Evolutionary conservation across 2,888 invertebrate genomes (phyloP), one percentile per base, ranked within the genome.

Genomic region (Drosophila rubida): DNA sequence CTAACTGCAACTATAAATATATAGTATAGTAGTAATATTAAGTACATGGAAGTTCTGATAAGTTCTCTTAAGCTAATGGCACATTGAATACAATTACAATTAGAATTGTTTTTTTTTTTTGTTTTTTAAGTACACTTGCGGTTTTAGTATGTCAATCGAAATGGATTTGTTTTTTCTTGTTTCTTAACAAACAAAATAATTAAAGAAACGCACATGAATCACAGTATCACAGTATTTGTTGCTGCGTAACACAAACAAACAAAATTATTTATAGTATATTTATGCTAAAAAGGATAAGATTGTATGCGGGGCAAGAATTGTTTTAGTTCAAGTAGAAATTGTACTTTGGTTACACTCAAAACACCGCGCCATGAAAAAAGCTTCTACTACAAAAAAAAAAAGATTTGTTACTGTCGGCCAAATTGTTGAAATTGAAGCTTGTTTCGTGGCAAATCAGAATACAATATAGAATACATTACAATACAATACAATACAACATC

Each of bases 51-150:
- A 76, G 66, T 59, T 57, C 44, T 32, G 25, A 35, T 60, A 39
- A 60, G 60, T 69, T 60, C 71, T 60, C 71, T 75, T 87, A 85
- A 65, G 54, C 78, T 85, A 85, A 85, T 85, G 85, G 85, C 85
- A 85, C 85, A 85, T 77, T 72, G 87, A 85, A 86, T 77, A 85
- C 82, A 78, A 67, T 81, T 71, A 54, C 39, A 53, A 67, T 71
- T 71, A 62, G 41, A 8, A 9, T 27, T 27, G 59, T 62, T 62
- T 5, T 16, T n/a, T n/a, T n/a, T n/a, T n/a, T n/a, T n/a, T n/a
- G n/a, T n/a, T n/a, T n/a, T 51, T 73, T 88, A 87, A 79, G 87
- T 89, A 85, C 89, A 87, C 74, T 89, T 75, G 61, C 39, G 55
- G 44, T 57, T 63, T 50, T 32, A 35, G 49, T 58, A 16, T 53